These are phyloP conservation scores for Lytechinus pictus DNA, from an alignment of 35 echinoderm and acorn worm genomes.

Conservation along the genomic window DNA sequence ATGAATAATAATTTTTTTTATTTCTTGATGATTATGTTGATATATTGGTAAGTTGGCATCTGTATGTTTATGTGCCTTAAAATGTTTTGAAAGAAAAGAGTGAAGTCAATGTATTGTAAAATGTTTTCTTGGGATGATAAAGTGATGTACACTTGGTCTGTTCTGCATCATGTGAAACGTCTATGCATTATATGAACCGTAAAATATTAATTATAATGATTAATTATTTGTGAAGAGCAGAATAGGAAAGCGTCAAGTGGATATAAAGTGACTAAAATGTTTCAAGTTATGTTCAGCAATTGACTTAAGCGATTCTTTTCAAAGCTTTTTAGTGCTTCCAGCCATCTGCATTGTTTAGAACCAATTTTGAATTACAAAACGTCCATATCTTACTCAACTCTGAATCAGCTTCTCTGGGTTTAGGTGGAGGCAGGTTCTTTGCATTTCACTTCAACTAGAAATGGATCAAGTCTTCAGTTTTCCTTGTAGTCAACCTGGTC, in stretches of 20 bases:
- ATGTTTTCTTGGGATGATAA: background rate
- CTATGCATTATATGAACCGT: background rate
- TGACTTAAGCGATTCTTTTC: background rate
- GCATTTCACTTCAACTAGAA: too few relatives aligned
- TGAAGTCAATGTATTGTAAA: background rate
- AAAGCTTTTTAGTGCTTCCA: background rate
- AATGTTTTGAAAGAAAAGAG: background rate
- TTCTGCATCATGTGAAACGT: background rate
- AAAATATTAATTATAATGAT: background rate
- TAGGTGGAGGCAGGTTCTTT: too few relatives aligned
- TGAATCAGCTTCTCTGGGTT: too few relatives aligned
- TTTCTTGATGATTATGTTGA: background rate
- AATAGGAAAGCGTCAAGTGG: background rate
- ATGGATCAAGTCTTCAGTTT: too few relatives aligned
- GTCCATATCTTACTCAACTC: too few relatives aligned
- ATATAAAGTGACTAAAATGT: background rate
- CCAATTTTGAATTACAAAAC: background rate
- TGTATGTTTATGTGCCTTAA: slow-evolving; percentile 12
- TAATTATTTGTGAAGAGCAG: background rate
- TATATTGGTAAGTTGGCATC: background rate
- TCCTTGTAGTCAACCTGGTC: too few relatives aligned
- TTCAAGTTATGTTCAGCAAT: background rate
- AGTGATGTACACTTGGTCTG: background rate
- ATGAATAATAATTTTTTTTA: background rate
- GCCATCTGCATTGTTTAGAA: background rate